Percentiles rank a stretch among this genome's conserved stretches.
Conservation (phyloP, 2,113 vertebrate genomes). For the Epinephelus moara region DNA sequence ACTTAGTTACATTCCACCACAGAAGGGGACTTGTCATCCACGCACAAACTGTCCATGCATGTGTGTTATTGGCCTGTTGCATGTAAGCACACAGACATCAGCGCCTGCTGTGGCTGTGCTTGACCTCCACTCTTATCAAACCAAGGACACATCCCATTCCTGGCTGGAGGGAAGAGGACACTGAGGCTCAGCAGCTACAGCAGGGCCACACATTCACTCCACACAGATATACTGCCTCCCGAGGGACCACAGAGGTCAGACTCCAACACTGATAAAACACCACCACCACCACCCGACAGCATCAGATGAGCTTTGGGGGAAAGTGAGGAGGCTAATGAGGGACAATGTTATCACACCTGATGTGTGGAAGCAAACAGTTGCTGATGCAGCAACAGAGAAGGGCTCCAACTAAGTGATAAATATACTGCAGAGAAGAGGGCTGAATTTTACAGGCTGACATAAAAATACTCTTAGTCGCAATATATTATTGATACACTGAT, state of each 20-base stretch:
- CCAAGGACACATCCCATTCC: slow-evolving; percentile 39
- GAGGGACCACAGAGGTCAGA: slow-evolving; percentile 20
- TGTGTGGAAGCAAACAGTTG: slow-evolving; percentile 23
- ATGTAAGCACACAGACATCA: not conserved
- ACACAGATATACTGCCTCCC: not conserved
- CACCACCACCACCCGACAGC: not conserved
- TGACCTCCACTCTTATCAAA: slow-evolving; percentile 56
- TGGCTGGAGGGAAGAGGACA: slow-evolving; percentile 28
- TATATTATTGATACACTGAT: not conserved
- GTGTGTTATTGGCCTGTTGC: not conserved
- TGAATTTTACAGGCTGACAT: not conserved
- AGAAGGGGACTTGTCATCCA: not conserved
- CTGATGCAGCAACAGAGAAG: not conserved
- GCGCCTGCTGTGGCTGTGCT: not conserved
- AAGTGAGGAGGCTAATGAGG: slow-evolving; percentile 25
- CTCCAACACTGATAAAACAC: slow-evolving; percentile 9
- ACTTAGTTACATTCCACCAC: not conserved
- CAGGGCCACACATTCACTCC: slow-evolving; percentile 13
- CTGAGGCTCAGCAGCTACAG: slow-evolving; percentile 26
- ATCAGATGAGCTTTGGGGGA: slow-evolving; percentile 4
- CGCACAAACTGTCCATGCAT: not conserved
- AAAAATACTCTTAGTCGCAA: not conserved
- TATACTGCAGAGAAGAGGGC: not conserved
- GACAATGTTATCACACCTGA: slow-evolving; percentile 26
- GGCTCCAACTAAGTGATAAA: not conserved